Conservation (phyloP, 2,888 invertebrate genomes). For the Empis stercorea region DNA sequence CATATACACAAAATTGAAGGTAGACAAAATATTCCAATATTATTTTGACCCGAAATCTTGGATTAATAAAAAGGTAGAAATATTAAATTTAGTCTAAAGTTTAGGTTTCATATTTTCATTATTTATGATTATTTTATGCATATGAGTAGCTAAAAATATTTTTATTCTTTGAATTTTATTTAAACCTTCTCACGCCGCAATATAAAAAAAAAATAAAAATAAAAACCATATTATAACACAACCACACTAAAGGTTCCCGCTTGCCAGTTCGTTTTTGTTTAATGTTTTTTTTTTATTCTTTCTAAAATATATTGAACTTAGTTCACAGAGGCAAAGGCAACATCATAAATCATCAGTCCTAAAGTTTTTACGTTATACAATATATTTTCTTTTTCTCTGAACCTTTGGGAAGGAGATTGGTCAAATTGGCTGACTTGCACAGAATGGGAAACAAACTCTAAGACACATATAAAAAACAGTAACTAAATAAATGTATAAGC, state of each 20-base stretch:
- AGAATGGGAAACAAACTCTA: slow-evolving; percentile 1
- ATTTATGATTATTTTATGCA: background rate
- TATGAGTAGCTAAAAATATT: background rate
- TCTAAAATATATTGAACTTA: slow-evolving; percentile 6
- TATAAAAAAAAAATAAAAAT: background rate
- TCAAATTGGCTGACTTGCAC: slow-evolving; percentile 8
- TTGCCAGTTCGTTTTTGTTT: background rate
- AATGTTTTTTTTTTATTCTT: background rate
- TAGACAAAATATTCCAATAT: too few species aligned
- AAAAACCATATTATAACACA: background rate
- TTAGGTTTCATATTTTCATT: background rate
- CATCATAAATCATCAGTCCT: slow-evolving; percentile 12
- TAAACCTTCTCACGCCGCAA: background rate
- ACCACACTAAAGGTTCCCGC: background rate
- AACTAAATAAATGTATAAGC: too few species aligned
- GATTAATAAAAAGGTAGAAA: too few species aligned
- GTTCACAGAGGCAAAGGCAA: slow-evolving; percentile 10
- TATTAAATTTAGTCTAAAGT: too few species aligned
- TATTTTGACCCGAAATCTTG: too few species aligned
- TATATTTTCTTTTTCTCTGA: too few species aligned
- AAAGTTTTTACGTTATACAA: slow-evolving; percentile 11
- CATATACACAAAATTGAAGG: too few species aligned
- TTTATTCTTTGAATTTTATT: background rate
- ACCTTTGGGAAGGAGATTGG: slow-evolving; percentile 6
- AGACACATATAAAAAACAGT: too few species aligned